Conservation (phyloP, 2,113 vertebrate species). For the Dipodomys merriami region DNA sequence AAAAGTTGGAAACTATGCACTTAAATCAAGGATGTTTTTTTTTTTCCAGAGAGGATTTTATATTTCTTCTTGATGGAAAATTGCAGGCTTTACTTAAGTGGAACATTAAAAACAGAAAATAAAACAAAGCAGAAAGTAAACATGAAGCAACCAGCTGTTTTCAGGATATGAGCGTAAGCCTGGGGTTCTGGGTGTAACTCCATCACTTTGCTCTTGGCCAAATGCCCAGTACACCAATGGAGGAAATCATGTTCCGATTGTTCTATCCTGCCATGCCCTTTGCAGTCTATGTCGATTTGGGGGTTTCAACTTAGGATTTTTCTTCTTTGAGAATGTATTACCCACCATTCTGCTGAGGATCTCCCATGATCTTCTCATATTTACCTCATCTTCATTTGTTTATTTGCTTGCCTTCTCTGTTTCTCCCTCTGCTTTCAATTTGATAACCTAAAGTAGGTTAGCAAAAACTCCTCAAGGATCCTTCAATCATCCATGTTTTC, state of each 20-base stretch:
- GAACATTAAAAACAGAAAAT: neutral
- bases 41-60: neutral
- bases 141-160: neutral
- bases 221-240: no score
- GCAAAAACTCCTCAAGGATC: neutral
- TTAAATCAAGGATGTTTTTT: neutral
- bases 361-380: fast-evolving
- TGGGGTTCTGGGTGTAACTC: neutral
- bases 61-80: neutral
- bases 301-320: neutral
- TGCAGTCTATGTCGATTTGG: neutral
- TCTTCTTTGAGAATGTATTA: neutral
- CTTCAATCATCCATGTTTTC: neutral
- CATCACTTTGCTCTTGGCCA: fast-evolving
- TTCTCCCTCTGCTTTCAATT: neutral
- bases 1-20: neutral
- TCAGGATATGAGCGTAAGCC: neutral
- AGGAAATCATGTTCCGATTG: fast-evolving
- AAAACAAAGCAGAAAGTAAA: neutral
- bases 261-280: neutral
- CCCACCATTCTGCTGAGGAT: fast-evolving
- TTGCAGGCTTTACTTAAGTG: neutral
- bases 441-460: neutral
- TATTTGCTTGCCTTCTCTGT: neutral
- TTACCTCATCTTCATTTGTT: neutral